phyloP scores from a whole-genome alignment of 2,888 invertebrate species.

The Acleris holmiana region DNA sequence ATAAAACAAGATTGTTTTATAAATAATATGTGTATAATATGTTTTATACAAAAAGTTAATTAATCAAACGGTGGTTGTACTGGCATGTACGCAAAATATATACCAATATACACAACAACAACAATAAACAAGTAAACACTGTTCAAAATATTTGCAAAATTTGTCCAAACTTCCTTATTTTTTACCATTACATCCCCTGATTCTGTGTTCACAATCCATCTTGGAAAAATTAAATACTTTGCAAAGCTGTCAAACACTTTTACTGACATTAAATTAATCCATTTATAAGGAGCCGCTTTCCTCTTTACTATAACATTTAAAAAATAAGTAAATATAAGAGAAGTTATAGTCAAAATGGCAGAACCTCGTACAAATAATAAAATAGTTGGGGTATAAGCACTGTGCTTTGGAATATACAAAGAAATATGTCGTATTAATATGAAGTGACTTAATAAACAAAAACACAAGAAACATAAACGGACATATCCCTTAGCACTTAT shows the following conservation, averaged over 20 bases:
- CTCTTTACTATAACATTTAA: slow-evolving; percentile 42
- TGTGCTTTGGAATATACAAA: slow-evolving; percentile 47
- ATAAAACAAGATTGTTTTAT: not conserved
- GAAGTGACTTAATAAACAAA: slow-evolving; percentile 52
- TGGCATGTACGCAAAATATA: slow-evolving; percentile 50
- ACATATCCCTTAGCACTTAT: slow-evolving; percentile 1
- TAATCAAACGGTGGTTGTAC: slow-evolving; percentile 35
- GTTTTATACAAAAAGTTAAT: not conserved
- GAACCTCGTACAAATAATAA: slow-evolving; percentile 54
- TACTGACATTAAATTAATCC: slow-evolving; percentile 48
- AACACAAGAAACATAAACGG: slow-evolving; percentile 48
- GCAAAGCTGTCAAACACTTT: slow-evolving; percentile 43
- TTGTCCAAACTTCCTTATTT: slow-evolving; percentile 46
- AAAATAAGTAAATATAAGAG: slow-evolving; percentile 48
- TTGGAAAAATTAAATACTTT: slow-evolving; percentile 47
- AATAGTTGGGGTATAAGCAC: slow-evolving; percentile 50
- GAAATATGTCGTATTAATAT: slow-evolving; percentile 45
- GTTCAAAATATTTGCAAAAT: slow-evolving; percentile 52
- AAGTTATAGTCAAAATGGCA: slow-evolving; percentile 45
- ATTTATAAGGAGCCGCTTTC: slow-evolving; percentile 39
- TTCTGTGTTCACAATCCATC: slow-evolving; percentile 43
- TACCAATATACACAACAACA: slow-evolving; percentile 45
- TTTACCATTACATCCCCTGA: slow-evolving; percentile 23
- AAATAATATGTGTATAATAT: not conserved
- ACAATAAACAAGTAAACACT: slow-evolving; percentile 40